Percentiles rank a stretch among this genome's conserved stretches.
Evolutionary conservation across 2,113 vertebrate genomes (phyloP).

Genomic region (Chiloscyllium plagiosum): DNA sequence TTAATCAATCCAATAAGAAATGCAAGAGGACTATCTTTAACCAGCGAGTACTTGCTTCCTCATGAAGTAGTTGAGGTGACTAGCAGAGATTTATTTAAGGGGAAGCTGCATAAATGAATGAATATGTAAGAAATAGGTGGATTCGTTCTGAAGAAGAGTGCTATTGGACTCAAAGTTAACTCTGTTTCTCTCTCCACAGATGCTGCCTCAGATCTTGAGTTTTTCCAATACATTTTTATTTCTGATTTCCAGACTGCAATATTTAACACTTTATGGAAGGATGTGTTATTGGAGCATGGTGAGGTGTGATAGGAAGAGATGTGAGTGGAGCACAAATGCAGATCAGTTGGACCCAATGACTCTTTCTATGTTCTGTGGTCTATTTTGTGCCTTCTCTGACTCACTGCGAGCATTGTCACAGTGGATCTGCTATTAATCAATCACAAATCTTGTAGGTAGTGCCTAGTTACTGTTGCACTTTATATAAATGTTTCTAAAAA

Average conservation of each 20-base stretch:
- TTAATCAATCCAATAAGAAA: background rate
- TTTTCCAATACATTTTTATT: no score
- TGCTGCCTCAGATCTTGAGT: no score
- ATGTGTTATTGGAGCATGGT: background rate
- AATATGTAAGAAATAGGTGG: background rate
- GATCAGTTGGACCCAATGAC: background rate
- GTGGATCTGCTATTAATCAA: background rate
- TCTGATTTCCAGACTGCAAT: no score
- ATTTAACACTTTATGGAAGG: background rate
- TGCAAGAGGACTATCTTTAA: background rate
- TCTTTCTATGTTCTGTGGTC: background rate
- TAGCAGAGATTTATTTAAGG: no score
- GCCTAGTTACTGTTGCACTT: background rate
- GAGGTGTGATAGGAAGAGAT: background rate
- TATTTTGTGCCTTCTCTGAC: background rate
- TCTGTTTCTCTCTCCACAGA: no score
- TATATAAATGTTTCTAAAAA: background rate
- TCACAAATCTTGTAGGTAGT: background rate
- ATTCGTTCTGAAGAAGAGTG: no score
- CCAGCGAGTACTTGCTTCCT: background rate
- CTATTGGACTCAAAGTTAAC: no score
- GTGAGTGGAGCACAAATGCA: background rate
- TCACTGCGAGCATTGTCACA: background rate
- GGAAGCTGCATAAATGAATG: no score
- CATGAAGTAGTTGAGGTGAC: background rate